phyloP scores from a whole-genome alignment of 2,113 vertebrate genomes.

The Erpornis zantholeuca region DNA sequence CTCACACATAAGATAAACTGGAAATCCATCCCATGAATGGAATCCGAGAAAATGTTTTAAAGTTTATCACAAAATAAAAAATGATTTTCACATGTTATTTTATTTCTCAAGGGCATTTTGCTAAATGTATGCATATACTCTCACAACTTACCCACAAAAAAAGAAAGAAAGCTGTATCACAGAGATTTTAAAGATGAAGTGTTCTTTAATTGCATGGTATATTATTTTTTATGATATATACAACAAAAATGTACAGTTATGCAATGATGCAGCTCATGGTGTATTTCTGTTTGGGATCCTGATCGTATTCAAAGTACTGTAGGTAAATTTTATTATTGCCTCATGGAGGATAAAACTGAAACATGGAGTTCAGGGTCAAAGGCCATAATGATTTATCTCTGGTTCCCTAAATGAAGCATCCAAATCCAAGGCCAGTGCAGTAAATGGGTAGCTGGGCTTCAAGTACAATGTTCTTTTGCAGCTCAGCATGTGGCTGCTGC shows the following conservation, averaged over 20 bases:
- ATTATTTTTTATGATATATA: background rate
- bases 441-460: background rate
- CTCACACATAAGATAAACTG: constrained; percentile 74
- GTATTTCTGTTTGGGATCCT: too few relatives aligned
- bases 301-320: background rate
- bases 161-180: background rate
- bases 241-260: background rate
- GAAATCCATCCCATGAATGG: constrained; percentile 65
- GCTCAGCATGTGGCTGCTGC: fast-evolving
- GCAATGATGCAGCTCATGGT: background rate
- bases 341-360: background rate
- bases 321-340: background rate
- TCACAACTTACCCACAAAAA: background rate
- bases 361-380: background rate
- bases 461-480: background rate
- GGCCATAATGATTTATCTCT: background rate
- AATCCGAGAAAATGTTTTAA: constrained; percentile 62
- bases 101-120: constrained; percentile 73
- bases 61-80: constrained; percentile 72
- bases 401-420: background rate
- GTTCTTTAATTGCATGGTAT: background rate
- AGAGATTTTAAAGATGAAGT: constrained; percentile 24
- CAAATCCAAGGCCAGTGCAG: background rate
- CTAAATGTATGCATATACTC: constrained; percentile 50
- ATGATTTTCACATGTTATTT: constrained; percentile 65